phyloP scores from a whole-genome alignment of 1,140 invertebrate genomes.

The Macrobrachium rosenbergii region DNA sequence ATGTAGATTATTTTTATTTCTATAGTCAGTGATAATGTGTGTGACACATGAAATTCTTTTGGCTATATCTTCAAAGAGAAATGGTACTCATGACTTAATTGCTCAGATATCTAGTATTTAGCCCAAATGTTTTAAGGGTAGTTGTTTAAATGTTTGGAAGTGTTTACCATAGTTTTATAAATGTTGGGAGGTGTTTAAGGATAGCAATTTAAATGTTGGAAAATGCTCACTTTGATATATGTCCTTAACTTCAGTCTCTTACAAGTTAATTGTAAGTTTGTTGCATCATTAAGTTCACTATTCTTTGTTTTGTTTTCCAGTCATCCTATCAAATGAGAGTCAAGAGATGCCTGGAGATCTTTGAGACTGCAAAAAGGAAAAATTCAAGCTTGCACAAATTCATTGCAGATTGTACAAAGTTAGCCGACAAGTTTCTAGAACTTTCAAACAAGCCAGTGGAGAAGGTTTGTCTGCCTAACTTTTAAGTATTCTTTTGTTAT shows the following conservation, averaged over 20 bases:
- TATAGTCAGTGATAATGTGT: too few relatives aligned
- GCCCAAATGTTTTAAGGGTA: too few relatives aligned
- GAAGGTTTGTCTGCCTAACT: conserved; percentile 62
- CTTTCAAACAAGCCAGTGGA: conserved; percentile 84
- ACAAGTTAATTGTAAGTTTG: not conserved
- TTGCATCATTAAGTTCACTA: not conserved
- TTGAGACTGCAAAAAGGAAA: conserved; percentile 78
- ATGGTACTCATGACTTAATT: too few relatives aligned
- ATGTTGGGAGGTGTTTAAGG: too few relatives aligned
- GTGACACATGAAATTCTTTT: too few relatives aligned
- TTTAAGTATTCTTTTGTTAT: conserved; percentile 65
- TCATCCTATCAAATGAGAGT: conserved; percentile 82
- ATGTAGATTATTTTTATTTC: too few relatives aligned
- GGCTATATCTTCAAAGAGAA: too few relatives aligned
- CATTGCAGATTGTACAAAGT: conserved; percentile 81
- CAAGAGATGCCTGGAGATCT: conserved; percentile 85
- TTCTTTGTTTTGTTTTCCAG: conserved; percentile 69
- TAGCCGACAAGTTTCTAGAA: conserved; percentile 87
- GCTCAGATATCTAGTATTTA: too few relatives aligned
- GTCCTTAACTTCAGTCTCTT: conserved; percentile 24
- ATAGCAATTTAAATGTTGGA: too few relatives aligned
- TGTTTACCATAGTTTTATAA: too few relatives aligned
- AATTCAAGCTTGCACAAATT: conserved; percentile 77
- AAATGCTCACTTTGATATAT: not conserved
- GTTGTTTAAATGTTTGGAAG: too few relatives aligned